Conservation (phyloP, 2,888 invertebrate species). For the Scaeva pyrastri region DNA sequence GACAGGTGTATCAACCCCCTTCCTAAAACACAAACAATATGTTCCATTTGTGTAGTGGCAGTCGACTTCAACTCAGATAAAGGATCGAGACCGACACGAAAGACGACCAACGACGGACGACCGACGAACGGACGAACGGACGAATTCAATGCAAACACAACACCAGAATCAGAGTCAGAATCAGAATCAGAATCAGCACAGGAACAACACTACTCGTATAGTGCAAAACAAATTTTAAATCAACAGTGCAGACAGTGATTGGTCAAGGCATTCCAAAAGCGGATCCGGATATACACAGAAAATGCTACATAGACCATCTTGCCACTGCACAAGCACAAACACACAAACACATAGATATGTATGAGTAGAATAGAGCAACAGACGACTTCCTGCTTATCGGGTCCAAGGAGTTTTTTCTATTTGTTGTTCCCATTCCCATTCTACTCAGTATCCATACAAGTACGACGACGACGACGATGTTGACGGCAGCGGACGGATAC, state of each 20-base stretch:
- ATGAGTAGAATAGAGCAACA: constrained; percentile 22
- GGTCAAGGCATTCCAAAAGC: constrained; percentile 58
- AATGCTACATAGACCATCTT: neutral
- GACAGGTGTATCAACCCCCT: constrained; percentile 20
- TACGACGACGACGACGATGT: constrained; percentile 6
- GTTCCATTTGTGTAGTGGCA: constrained; percentile 31
- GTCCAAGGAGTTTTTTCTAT: constrained; percentile 19
- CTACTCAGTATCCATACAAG: constrained; percentile 1
- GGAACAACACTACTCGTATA: constrained; percentile 5
- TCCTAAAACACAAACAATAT: constrained; percentile 30
- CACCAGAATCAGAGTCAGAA: neutral
- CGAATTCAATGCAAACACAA: constrained; percentile 52
- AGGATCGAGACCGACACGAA: neutral
- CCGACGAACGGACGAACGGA: neutral
- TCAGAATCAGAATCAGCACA: constrained; percentile 9
- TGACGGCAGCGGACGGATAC: constrained; percentile 12
- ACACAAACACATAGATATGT: neutral
- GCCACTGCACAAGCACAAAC: constrained; percentile 3
- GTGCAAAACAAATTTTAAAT: constrained; percentile 69
- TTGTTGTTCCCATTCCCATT: neutral
- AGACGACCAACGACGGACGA: neutral
- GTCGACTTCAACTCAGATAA: neutral
- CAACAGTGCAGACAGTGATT: constrained; percentile 61
- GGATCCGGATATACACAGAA: constrained; percentile 39
- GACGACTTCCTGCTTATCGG: constrained; percentile 60